phyloP scores from a whole-genome alignment of 2,888 invertebrate species.

The Pandemis heparana region DNA sequence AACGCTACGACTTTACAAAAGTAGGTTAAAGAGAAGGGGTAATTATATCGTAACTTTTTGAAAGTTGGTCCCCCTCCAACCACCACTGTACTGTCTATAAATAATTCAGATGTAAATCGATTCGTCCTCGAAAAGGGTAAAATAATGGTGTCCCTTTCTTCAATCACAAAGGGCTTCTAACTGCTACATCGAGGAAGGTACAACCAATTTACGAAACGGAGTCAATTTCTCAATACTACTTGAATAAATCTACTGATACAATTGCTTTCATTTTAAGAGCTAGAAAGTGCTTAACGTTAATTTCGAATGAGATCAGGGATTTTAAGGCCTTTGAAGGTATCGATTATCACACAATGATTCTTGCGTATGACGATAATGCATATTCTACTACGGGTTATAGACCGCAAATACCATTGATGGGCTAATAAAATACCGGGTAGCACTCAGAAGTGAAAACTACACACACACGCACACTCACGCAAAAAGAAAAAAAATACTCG shows the following conservation, averaged over 20 bases:
- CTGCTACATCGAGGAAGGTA: conserved; percentile 5
- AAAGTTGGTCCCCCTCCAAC: conserved; percentile 18
- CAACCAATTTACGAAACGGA: conserved; percentile 19
- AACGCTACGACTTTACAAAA: background rate
- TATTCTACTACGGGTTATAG: no score
- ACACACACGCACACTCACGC: no score
- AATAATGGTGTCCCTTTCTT: conserved; percentile 41
- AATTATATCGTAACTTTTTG: conserved; percentile 31
- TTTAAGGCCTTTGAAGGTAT: background rate
- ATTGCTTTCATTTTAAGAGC: background rate
- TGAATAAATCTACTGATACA: background rate
- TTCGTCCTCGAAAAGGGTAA: conserved; percentile 41
- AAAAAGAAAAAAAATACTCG: no score
- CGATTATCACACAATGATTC: no score
- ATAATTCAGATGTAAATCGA: conserved; percentile 43
- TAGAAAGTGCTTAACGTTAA: background rate
- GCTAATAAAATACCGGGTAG: no score
- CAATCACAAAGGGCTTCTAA: conserved; percentile 33
- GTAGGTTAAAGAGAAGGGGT: conserved; percentile 12
- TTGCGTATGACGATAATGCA: no score
- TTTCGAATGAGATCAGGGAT: background rate
- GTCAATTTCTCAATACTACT: conserved; percentile 24
- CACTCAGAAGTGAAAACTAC: no score
- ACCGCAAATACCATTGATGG: no score
- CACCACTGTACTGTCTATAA: conserved; percentile 32